Evolutionary conservation across 2,888 invertebrate genomes (phyloP).

Genomic region (Erebia aethiops): DNA sequence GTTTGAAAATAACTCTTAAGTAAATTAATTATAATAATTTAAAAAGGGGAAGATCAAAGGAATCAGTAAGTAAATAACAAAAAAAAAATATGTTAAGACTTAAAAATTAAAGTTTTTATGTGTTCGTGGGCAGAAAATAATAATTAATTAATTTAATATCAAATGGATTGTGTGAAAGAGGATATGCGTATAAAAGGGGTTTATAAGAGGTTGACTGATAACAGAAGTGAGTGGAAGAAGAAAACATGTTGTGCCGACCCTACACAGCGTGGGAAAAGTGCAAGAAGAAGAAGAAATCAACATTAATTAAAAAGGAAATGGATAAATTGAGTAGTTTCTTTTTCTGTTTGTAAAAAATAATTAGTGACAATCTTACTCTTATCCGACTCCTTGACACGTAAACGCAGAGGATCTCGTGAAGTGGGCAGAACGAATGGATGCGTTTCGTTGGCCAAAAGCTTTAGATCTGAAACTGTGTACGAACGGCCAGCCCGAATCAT

Average conservation of each 20-base stretch:
- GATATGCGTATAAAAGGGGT: too few relatives aligned
- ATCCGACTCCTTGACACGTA: constrained; percentile 89
- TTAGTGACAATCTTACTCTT: constrained; percentile 77
- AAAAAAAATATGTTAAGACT: too few relatives aligned
- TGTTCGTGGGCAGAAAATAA: too few relatives aligned
- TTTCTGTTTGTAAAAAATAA: not conserved
- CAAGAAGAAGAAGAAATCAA: too few relatives aligned
- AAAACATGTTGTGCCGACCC: too few relatives aligned
- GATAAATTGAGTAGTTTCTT: not conserved
- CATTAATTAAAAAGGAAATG: not conserved
- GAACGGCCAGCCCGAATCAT: constrained; percentile 90
- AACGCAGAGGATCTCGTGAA: constrained; percentile 87
- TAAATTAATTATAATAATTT: constrained; percentile 14
- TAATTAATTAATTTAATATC: too few relatives aligned
- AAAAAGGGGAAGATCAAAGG: not conserved
- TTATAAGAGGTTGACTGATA: too few relatives aligned
- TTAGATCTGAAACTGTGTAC: constrained; percentile 91
- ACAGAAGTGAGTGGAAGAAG: too few relatives aligned
- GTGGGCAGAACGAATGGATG: constrained; percentile 86
- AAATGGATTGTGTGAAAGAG: too few relatives aligned
- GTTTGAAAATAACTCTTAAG: constrained; percentile 41
- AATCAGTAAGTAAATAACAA: not conserved
- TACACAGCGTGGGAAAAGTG: too few relatives aligned
- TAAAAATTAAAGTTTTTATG: too few relatives aligned
- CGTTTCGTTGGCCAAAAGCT: constrained; percentile 86